Percentiles rank a stretch among this genome's conserved stretches.
phyloP scores from a whole-genome alignment of 2,888 invertebrate species.

The Eilema depressum region DNA sequence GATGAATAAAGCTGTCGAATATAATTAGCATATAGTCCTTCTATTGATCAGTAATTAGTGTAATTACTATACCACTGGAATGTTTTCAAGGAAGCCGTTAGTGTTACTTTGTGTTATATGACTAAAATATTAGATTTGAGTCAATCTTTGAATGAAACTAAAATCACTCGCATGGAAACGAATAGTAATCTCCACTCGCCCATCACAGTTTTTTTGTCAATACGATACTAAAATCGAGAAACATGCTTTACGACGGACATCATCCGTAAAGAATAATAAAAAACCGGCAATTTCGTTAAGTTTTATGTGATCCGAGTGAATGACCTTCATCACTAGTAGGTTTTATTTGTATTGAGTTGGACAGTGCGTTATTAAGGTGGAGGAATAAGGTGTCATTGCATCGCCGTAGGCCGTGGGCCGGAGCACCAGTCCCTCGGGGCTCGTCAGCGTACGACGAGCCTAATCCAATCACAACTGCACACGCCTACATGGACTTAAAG shows the following conservation, averaged over 20 bases:
- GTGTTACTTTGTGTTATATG: no score
- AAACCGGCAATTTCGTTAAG: slow-evolving; percentile 59
- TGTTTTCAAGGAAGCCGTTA: no score
- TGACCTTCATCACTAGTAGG: slow-evolving; percentile 62
- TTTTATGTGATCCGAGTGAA: slow-evolving; percentile 62
- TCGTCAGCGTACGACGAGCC: slow-evolving; percentile 87
- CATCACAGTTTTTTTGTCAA: slow-evolving; percentile 32
- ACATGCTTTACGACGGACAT: slow-evolving; percentile 56
- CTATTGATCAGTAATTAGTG: no score
- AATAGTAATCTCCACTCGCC: neutral
- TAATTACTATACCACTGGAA: no score
- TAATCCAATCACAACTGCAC: slow-evolving; percentile 89
- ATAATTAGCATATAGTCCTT: no score
- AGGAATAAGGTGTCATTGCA: slow-evolving; percentile 63
- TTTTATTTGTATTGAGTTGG: slow-evolving; percentile 74
- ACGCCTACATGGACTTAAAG: slow-evolving; percentile 67
- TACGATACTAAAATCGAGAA: slow-evolving; percentile 44
- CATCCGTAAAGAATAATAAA: slow-evolving; percentile 64
- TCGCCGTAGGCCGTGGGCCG: slow-evolving; percentile 67
- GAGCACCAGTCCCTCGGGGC: slow-evolving; percentile 83
- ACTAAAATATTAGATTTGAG: neutral
- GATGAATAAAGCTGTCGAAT: no score
- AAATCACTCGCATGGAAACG: neutral
- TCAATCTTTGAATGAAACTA: neutral
- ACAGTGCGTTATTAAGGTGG: slow-evolving; percentile 70